A percentile compares a stretch with the other conserved stretches of the same genome.
These are phyloP conservation scores for Cerastis rubricosa DNA, from an alignment of 2,888 invertebrate species.

Conservation along the genomic window DNA sequence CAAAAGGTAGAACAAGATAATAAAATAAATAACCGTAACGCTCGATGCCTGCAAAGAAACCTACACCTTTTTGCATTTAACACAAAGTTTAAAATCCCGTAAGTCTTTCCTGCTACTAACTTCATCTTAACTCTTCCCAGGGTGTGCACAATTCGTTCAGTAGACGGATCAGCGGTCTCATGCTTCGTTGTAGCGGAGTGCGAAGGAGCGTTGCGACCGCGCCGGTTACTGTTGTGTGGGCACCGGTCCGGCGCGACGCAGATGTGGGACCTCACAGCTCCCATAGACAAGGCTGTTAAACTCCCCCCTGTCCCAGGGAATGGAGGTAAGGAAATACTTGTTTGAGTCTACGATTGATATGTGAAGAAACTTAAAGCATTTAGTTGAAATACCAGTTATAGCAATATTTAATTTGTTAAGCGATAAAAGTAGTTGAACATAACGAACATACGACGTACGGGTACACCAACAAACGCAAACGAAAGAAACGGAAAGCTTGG, in stretches of 20 bases:
- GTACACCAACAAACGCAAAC: no score
- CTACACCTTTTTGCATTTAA: neutral
- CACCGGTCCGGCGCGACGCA: conserved; percentile 98
- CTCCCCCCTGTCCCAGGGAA: conserved; percentile 66
- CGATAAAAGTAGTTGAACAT: no score
- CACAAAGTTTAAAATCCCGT: neutral
- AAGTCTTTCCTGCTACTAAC: neutral
- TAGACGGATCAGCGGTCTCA: conserved; percentile 98
- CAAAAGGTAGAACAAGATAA: no score
- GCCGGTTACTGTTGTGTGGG: conserved; percentile 97
- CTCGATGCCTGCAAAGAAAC: neutral
- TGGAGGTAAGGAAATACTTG: conserved; percentile 52
- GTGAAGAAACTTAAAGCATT: neutral
- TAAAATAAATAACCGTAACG: no score
- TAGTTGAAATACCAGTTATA: no score
- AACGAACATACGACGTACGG: no score
- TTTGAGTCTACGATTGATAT: neutral
- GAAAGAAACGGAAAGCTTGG: no score
- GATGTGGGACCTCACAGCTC: conserved; percentile 99
- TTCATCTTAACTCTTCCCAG: conserved; percentile 82
- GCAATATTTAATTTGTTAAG: no score
- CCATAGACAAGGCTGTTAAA: conserved; percentile 93
- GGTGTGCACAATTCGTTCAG: conserved; percentile 98
- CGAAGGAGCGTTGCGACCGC: conserved; percentile 98
- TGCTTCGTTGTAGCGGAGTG: conserved; percentile 99